These are phyloP conservation scores for Malacosoma neustria DNA, from an alignment of 2,888 invertebrate species.

Conservation along the genomic window DNA sequence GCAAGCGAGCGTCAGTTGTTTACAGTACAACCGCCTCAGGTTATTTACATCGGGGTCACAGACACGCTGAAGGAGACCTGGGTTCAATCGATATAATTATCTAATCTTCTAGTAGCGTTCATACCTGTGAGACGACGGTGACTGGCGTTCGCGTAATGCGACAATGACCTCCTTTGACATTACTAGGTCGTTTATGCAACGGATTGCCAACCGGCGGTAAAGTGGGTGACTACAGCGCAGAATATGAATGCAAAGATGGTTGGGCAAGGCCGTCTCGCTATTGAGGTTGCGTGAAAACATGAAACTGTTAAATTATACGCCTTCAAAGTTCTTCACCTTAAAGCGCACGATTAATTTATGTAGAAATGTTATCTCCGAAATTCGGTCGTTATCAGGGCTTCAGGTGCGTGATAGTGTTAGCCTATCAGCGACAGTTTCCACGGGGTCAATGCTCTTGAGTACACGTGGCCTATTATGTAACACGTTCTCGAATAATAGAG, in stretches of 20 bases:
- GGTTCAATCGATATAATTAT: slow-evolving; percentile 63
- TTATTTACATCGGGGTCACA: slow-evolving; percentile 75
- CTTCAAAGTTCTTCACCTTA: no score
- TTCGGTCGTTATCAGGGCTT: slow-evolving; percentile 38
- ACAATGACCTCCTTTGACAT: slow-evolving; percentile 67
- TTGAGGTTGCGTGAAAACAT: slow-evolving; percentile 20
- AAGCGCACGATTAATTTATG: no score
- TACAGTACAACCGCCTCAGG: slow-evolving; percentile 65
- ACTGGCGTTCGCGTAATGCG: slow-evolving; percentile 41
- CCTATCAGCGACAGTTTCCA: slow-evolving; percentile 46
- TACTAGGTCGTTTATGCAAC: slow-evolving; percentile 69
- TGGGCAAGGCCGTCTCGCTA: slow-evolving; percentile 42
- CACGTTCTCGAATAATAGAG: slow-evolving; percentile 14
- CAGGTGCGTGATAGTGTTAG: slow-evolving; percentile 44
- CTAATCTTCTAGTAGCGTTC: slow-evolving; percentile 45
- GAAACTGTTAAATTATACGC: no score
- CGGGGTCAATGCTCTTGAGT: slow-evolving; percentile 50
- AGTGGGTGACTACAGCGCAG: slow-evolving; percentile 48
- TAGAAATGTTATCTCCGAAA: slow-evolving; percentile 42
- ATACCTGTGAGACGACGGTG: slow-evolving; percentile 24
- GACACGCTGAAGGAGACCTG: slow-evolving; percentile 66
- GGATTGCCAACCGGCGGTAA: slow-evolving; percentile 45
- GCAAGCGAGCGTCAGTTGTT: slow-evolving; percentile 63
- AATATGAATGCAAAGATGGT: slow-evolving; percentile 42
- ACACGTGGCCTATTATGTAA: slow-evolving; percentile 60